Percentiles rank a stretch among this genome's conserved stretches.
phyloP scores from a whole-genome alignment of 2,888 invertebrate species.

The Pyralis farinalis region DNA sequence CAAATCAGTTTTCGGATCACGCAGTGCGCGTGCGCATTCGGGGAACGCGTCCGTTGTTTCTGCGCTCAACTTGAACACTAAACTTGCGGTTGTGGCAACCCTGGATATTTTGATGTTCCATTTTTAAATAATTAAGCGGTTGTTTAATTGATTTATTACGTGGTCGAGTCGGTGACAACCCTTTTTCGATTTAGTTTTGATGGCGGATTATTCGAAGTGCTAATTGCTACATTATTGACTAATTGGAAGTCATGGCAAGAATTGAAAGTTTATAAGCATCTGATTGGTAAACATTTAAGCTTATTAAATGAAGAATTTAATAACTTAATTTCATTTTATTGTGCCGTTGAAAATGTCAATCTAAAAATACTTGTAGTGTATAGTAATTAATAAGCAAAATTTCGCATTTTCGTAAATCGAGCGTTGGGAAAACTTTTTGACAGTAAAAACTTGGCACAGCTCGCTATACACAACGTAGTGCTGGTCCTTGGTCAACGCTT shows the following conservation, averaged over 20 bases:
- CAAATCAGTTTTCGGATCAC: conserved; percentile 59
- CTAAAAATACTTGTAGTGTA: conserved; percentile 14
- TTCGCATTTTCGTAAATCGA: too few relatives aligned
- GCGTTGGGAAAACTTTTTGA: too few relatives aligned
- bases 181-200: not conserved
- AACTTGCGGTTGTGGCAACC: conserved; percentile 12
- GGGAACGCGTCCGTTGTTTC: conserved; percentile 56
- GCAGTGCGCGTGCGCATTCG: conserved; percentile 47
- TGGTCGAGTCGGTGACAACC: not conserved
- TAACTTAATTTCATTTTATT: too few relatives aligned
- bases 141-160: too few relatives aligned
- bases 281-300: too few relatives aligned
- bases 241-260: not conserved
- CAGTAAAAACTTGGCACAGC: too few relatives aligned
- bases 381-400: conserved; percentile 20
- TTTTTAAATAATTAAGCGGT: not conserved
- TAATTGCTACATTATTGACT: not conserved
- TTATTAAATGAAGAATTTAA: too few relatives aligned
- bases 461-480: too few relatives aligned
- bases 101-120: conserved; percentile 1
- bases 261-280: not conserved
- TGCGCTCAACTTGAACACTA: conserved; percentile 44
- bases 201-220: not conserved
- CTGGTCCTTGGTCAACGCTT: too few relatives aligned
- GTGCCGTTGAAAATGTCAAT: too few relatives aligned